These are phyloP conservation scores for Eilema depressum DNA, from an alignment of 2,888 invertebrate species.

Conservation along the genomic window DNA sequence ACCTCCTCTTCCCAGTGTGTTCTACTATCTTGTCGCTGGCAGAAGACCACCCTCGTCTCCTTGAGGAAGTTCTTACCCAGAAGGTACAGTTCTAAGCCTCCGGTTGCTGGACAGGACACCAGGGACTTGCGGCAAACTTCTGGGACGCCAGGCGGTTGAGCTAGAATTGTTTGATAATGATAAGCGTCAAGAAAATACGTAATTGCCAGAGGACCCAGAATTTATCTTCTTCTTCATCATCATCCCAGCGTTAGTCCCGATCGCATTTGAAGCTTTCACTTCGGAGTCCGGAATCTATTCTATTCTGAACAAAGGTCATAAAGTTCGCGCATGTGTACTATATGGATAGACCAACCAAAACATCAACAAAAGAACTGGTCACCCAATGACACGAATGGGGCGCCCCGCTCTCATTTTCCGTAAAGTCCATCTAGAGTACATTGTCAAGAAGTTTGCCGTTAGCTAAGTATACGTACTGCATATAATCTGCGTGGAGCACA, in stretches of 20 bases:
- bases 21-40: constrained; percentile 86
- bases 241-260: too few species aligned
- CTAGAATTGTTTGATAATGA: constrained; percentile 77
- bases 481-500: constrained; percentile 96
- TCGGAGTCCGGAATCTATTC: too few species aligned
- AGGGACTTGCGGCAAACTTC: constrained; percentile 97
- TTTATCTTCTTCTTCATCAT: too few species aligned
- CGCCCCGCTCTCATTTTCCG: too few species aligned
- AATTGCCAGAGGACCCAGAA: not conserved
- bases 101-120: constrained; percentile 92
- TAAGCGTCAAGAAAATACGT: not conserved
- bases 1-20: constrained; percentile 93
- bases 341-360: too few species aligned
- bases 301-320: too few species aligned
- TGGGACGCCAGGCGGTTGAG: constrained; percentile 96
- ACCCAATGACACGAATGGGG: too few species aligned
- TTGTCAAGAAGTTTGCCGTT: too few species aligned
- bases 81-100: constrained; percentile 94
- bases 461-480: constrained; percentile 91
- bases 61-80: constrained; percentile 97
- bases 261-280: too few species aligned
- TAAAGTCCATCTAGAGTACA: too few species aligned
- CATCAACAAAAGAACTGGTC: too few species aligned
- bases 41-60: constrained; percentile 94
- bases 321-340: too few species aligned